A percentile compares a stretch with the other conserved stretches of the same genome.
These are phyloP conservation scores for Stenolophus ochropezus DNA, from an alignment of 2,888 invertebrate species.

Conservation along the genomic window DNA sequence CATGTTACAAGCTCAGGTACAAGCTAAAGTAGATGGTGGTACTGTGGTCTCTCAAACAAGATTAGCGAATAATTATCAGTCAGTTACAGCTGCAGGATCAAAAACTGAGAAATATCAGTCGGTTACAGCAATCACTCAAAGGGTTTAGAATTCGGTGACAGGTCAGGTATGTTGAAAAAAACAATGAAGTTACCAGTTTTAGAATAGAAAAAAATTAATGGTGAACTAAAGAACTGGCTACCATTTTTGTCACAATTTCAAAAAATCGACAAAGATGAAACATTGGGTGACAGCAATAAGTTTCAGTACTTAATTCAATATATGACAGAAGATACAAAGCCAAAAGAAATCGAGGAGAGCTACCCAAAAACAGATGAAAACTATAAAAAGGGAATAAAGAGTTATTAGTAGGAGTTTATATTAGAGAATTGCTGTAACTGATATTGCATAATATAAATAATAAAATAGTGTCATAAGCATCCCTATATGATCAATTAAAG, in stretches of 20 bases:
- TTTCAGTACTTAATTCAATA: conserved; percentile 7
- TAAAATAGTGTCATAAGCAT: not conserved
- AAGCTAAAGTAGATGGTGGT: no score
- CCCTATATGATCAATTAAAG: not conserved
- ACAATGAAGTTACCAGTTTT: conserved; percentile 45
- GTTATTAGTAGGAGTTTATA: conserved; percentile 64
- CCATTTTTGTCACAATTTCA: not conserved
- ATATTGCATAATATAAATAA: conserved; percentile 21
- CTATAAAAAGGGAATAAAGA: not conserved
- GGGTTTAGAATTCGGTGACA: no score
- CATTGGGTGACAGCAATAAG: not conserved
- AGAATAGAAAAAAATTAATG: conserved; percentile 1
- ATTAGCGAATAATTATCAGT: no score
- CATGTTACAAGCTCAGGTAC: no score
- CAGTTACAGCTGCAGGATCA: no score
- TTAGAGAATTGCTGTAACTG: conserved; percentile 55
- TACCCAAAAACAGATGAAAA: conserved; percentile 28
- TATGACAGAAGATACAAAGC: not conserved
- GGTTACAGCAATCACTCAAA: no score
- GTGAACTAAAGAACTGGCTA: not conserved
- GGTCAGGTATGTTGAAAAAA: no score
- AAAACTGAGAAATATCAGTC: no score
- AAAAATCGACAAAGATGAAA: not conserved
- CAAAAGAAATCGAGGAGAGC: not conserved
- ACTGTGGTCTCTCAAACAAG: no score